Percentiles rank a stretch among this genome's conserved stretches.
phyloP scores from a whole-genome alignment of 2,797 vertebrate genomes.

The Syncerus caffer region DNA sequence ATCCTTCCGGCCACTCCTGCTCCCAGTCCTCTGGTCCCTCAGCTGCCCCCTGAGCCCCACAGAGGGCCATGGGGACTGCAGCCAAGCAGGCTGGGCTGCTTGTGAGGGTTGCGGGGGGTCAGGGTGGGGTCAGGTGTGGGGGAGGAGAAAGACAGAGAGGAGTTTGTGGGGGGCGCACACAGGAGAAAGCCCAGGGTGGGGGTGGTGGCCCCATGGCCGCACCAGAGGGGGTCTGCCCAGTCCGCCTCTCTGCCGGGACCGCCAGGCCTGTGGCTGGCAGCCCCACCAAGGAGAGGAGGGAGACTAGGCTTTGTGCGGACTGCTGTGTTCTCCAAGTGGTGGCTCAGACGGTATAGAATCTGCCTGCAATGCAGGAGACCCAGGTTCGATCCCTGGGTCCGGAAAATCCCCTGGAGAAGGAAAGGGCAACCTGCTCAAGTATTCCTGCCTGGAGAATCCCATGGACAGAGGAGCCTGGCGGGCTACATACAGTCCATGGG shows the following conservation, averaged over 20 bases:
- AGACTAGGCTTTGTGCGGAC: not conserved
- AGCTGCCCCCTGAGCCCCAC: not conserved
- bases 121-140: not conserved
- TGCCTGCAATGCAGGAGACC: not conserved
- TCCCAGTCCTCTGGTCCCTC: not conserved
- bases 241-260: not conserved
- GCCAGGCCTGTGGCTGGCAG: slow-evolving; percentile 48
- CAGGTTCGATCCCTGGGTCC: not conserved
- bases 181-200: fast-evolving
- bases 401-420: not conserved
- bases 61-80: not conserved
- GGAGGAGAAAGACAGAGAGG: not conserved
- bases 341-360: not conserved
- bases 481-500: not conserved
- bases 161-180: not conserved
- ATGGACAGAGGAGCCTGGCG: not conserved
- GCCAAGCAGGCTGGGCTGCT: not conserved
- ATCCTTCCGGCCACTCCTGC: not conserved
- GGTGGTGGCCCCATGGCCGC: not conserved
- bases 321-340: not conserved
- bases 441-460: not conserved
- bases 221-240: not conserved
- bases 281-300: not conserved
- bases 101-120: not conserved
- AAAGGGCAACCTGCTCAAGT: not conserved